Evolutionary conservation across 2,888 invertebrate species (phyloP), one percentile per base, ranked within the genome.

Genomic region (Phortica okadai): DNA sequence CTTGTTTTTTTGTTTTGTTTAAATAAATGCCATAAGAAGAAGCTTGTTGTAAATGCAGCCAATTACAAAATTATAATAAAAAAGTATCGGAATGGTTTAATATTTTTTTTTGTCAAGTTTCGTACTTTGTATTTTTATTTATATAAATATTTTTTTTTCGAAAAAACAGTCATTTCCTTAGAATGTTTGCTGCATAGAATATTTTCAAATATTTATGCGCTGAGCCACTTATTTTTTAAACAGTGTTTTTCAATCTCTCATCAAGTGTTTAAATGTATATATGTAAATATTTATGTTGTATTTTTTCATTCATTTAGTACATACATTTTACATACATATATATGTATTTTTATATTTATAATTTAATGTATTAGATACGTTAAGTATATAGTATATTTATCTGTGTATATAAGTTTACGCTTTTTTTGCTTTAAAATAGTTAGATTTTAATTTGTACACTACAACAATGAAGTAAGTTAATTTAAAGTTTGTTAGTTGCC

Each of bases 161-260:
- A 86, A 85, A 86, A 89, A 88, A 89, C 88, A 90, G 88, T 89
- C 90, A 90, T 62, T 80, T 76, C 70, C 69, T 72, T 59, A 74
- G 75, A 74, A 25, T 33, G n/a, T 69, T 69, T 72, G 45, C 72
- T 81, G 79, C 88, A 87, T 82, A 80, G 66, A 82, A 88, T 87
- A 83, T 88, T 89, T 67, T 81, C 41, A 70, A 86, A 88, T 88
- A 85, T 85, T 87, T 84, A 84, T 86, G 89, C 87, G 81, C 89
- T 89, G 89, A 89, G 89, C 89, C 89, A 84, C 84, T 87, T 86
- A 74, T 79, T 77, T 82, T 82, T 79, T 77, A 81, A 84, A 86
- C 82, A 83, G 79, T 79, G 74, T 77, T 75, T 54, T 81, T 69
- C 56, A 81, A 64, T 62, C 21, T 76, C 72, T 78, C 76, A 70